phyloP scores from a whole-genome alignment of 2,797 vertebrate species.

The Tokudaia muenninki region DNA sequence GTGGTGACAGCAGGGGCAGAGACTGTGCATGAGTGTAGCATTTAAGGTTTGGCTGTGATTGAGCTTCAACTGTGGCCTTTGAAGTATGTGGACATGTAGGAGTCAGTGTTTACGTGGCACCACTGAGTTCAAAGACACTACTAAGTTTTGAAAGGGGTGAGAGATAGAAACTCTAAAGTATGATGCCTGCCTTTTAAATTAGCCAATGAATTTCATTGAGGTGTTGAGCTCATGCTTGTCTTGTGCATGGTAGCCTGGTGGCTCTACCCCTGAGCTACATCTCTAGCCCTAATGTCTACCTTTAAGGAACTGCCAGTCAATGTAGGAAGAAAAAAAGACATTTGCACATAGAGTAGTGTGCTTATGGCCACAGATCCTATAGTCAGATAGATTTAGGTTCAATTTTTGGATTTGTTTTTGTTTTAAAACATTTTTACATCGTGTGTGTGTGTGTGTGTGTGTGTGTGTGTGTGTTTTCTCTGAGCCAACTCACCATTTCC shows the following conservation, averaged over 20 bases:
- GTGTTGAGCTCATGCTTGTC: not conserved
- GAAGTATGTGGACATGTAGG: conserved; percentile 18
- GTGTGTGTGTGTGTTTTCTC: not conserved
- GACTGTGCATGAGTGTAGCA: conserved; percentile 6
- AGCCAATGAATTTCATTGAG: not conserved
- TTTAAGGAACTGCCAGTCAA: conserved; percentile 13
- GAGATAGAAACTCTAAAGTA: not conserved
- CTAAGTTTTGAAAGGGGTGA: not conserved
- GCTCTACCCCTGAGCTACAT: not conserved
- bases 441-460: too few species aligned
- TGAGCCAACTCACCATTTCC: not conserved
- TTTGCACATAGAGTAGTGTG: not conserved
- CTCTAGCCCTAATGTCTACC: not conserved
- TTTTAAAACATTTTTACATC: not conserved
- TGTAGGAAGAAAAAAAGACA: conserved; percentile 9
- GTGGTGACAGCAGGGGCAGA: conserved; percentile 16
- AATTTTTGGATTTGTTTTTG: conserved; percentile 46
- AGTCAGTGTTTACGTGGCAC: conserved; percentile 40
- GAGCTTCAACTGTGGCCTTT: conserved; percentile 54
- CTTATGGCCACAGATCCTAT: not conserved
- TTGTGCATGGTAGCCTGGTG: not conserved
- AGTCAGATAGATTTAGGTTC: conserved; percentile 13
- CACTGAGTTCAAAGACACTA: not conserved
- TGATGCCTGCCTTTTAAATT: conserved; percentile 19
- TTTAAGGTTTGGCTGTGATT: conserved; percentile 33